Evolutionary conservation across 2,113 vertebrate species (phyloP).

Genomic region (Lophotis ruficrista): DNA sequence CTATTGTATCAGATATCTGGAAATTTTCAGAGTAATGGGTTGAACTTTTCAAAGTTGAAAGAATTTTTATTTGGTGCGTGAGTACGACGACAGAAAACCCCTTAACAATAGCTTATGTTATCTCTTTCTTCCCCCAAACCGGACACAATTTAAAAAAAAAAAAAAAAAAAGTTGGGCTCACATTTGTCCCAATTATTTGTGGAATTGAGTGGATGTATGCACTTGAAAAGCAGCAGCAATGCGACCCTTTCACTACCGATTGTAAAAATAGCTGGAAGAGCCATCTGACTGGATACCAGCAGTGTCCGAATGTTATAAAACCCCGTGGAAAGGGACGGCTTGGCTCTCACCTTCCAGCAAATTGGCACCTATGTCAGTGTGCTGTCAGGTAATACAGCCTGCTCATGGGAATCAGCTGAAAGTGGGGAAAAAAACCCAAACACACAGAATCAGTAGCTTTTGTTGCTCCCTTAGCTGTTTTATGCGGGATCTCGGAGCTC

Average conservation of each 20-base stretch:
- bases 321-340: not conserved
- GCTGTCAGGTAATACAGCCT: not conserved
- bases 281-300: not conserved
- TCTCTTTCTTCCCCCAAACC: not conserved
- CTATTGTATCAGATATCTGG: not conserved
- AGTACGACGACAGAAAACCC: not conserved
- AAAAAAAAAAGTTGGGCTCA: not conserved
- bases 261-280: not conserved
- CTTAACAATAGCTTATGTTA: not conserved
- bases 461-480: not conserved
- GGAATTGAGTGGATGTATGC: not conserved
- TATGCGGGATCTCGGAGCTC: not conserved
- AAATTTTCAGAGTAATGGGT: not conserved
- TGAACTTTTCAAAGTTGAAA: not conserved
- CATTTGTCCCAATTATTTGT: not conserved
- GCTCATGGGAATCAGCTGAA: not conserved
- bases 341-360: not conserved
- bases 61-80: not conserved
- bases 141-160: not conserved
- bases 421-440: not conserved
- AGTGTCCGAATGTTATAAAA: not conserved
- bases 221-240: not conserved
- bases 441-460: not conserved
- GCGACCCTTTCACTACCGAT: not conserved
- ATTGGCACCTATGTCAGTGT: not conserved